Evolutionary conservation across 2,888 invertebrate genomes (phyloP).

Genomic region (Crossocerus cetratus): DNA sequence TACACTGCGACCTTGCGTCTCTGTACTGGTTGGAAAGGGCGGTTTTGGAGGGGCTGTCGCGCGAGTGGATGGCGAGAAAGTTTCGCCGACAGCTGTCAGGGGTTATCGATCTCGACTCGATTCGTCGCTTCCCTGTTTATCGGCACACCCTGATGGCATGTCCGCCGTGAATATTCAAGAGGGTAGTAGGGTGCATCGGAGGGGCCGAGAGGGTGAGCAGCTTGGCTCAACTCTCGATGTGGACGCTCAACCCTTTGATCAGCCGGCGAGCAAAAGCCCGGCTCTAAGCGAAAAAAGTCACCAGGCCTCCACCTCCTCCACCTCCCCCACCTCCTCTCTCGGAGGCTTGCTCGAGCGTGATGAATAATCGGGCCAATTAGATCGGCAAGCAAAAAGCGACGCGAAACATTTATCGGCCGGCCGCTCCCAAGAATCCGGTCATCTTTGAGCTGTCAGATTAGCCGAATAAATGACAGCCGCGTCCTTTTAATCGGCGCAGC

Average conservation of each 20-base stretch:
- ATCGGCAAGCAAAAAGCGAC: not conserved
- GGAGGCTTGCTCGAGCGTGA: not conserved
- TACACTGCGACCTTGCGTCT: too few relatives aligned
- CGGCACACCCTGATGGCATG: constrained; percentile 13
- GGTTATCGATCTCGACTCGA: constrained; percentile 22
- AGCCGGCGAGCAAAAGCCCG: constrained; percentile 19
- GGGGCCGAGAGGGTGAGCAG: too few relatives aligned
- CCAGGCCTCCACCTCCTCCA: too few relatives aligned
- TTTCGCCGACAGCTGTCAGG: constrained; percentile 11
- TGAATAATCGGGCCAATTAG: not conserved
- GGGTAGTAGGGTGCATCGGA: not conserved
- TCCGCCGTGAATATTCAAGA: constrained; percentile 53
- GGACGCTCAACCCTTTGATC: constrained; percentile 36
- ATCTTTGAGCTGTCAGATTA: too few relatives aligned
- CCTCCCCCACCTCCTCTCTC: too few relatives aligned
- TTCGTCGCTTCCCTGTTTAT: constrained; percentile 37
- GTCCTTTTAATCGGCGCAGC: not conserved
- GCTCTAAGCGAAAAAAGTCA: not conserved
- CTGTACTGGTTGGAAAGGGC: not conserved
- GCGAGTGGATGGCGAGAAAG: not conserved
- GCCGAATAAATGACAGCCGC: not conserved
- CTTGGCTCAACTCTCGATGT: too few relatives aligned
- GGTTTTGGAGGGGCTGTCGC: not conserved
- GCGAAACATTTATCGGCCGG: not conserved
- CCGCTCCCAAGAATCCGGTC: not conserved